Evolutionary conservation across 2,113 vertebrate species (phyloP).

Genomic region (Lepus europaeus): DNA sequence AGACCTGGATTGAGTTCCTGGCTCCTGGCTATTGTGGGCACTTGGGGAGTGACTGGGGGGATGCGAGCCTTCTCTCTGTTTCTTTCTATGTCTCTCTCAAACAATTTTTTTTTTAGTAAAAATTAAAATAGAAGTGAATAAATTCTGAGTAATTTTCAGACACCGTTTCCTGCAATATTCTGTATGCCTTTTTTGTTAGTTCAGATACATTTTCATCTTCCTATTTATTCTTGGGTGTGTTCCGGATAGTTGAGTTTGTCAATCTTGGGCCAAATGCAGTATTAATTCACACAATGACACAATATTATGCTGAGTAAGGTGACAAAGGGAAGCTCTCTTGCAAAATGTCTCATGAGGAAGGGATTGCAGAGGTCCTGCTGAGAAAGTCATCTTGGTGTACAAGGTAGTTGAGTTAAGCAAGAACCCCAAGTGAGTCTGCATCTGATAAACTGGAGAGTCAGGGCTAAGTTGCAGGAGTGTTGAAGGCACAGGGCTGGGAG

Average conservation of each 20-base stretch:
- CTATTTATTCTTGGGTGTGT: neutral
- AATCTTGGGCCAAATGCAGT: neutral
- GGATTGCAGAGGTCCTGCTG: neutral
- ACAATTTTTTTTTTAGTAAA: no score
- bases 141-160: neutral
- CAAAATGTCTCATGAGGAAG: conserved; percentile 44
- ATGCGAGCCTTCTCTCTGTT: no score
- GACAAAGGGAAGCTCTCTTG: conserved; percentile 40
- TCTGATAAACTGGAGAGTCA: neutral
- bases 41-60: no score
- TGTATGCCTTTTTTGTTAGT: neutral
- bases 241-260: neutral
- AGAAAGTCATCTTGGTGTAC: conserved; percentile 12
- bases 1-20: no score
- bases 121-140: neutral
- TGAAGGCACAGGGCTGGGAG: neutral
- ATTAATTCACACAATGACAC: neutral
- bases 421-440: neutral
- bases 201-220: neutral
- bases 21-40: no score
- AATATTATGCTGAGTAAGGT: neutral
- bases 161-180: neutral
- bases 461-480: no score
- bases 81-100: no score
- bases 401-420: neutral